phyloP scores from a whole-genome alignment of 1,140 invertebrate genomes.

The Drosophila repleta region DNA sequence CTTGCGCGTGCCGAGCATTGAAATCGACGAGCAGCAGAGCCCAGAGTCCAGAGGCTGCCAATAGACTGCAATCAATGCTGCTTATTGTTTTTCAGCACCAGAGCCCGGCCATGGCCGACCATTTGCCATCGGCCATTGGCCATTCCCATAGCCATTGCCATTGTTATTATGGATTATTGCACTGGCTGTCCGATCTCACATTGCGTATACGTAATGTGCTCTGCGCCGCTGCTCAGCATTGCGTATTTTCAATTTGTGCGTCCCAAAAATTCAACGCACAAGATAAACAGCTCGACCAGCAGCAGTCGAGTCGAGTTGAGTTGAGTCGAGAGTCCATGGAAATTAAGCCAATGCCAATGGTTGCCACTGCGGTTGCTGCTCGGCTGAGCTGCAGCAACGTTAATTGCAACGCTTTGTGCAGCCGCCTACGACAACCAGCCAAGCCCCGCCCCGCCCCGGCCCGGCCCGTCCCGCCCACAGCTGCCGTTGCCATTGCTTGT shows the following conservation, averaged over 20 bases:
- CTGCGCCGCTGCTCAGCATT: conserved; percentile 46
- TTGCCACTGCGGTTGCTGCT: conserved; percentile 73
- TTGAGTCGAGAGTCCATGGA: conserved; percentile 57
- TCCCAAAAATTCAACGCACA: conserved; percentile 58
- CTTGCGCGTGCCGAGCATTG: conserved; percentile 54
- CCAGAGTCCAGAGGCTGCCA: conserved; percentile 17
- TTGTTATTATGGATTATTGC: conserved; percentile 77
- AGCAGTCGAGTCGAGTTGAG: conserved; percentile 18
- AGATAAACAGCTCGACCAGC: conserved; percentile 55
- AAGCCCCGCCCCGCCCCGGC: neutral
- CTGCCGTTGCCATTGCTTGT: conserved; percentile 15
- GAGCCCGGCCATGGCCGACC: neutral
- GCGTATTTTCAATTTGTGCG: conserved; percentile 66
- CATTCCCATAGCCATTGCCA: too few relatives aligned
- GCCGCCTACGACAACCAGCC: conserved; percentile 23
- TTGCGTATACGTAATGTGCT: conserved; percentile 49
- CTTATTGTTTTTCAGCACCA: conserved; percentile 62
- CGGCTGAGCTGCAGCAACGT: conserved; percentile 71
- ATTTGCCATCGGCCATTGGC: too few relatives aligned
- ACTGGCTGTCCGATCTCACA: conserved; percentile 37
- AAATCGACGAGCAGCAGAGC: conserved; percentile 44
- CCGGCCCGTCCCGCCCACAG: neutral
- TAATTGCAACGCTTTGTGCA: conserved; percentile 78
- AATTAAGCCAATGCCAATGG: conserved; percentile 77
- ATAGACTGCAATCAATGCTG: conserved; percentile 68